These are phyloP conservation scores for Redunca redunca DNA, from an alignment of 2,113 vertebrate genomes.

Conservation along the genomic window DNA sequence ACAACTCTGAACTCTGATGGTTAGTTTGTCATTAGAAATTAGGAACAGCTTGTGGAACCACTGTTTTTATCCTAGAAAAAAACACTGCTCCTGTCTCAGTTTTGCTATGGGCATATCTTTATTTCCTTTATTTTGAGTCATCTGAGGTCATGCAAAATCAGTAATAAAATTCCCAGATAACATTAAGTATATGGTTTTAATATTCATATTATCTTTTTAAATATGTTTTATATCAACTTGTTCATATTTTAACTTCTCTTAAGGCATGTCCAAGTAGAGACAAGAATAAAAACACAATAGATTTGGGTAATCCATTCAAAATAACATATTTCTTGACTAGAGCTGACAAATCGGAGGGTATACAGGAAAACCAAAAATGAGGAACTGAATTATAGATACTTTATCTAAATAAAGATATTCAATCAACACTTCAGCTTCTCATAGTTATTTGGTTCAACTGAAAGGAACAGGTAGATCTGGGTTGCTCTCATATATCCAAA, in stretches of 20 bases:
- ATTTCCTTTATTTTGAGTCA: not conserved
- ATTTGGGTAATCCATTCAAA: not conserved
- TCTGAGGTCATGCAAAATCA: not conserved
- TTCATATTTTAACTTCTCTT: not conserved
- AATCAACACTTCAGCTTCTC: not conserved
- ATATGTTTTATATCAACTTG: not conserved
- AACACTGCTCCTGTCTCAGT: not conserved
- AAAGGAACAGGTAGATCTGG: not conserved
- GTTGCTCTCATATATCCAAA: not conserved
- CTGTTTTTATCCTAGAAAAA: not conserved
- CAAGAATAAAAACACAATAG: not conserved
- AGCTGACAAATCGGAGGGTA: not conserved
- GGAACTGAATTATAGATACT: not conserved
- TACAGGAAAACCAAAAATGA: not conserved
- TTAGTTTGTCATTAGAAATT: not conserved
- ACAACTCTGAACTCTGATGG: not conserved
- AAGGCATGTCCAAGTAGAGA: not conserved
- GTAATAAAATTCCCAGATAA: not conserved
- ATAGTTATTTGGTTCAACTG: not conserved
- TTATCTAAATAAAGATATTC: not conserved
- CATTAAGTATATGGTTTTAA: not conserved
- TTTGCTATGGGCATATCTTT: not conserved
- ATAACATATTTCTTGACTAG: not conserved
- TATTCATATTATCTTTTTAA: not conserved
- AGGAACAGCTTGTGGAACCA: not conserved